Evolutionary conservation across 2,888 invertebrate genomes (phyloP).

Genomic region (Branchellion lobata): DNA sequence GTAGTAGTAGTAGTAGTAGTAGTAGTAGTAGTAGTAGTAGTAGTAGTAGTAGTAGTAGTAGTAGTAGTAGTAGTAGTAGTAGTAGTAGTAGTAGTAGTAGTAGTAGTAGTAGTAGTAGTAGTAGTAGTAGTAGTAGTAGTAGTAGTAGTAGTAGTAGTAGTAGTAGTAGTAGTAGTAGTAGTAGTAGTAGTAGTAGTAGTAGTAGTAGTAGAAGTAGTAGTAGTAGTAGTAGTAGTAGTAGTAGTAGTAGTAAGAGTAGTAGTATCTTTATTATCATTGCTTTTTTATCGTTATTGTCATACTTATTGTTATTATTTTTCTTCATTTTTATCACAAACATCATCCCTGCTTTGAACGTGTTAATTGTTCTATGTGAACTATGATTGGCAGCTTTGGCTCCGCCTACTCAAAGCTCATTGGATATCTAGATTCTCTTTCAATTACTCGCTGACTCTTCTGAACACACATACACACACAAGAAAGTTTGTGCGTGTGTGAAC

Average conservation of each 20-base stretch:
- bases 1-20: neutral
- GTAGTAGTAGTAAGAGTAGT: neutral
- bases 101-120: constrained; percentile 19
- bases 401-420: no score
- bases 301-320: no score
- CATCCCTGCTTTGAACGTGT: no score
- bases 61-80: constrained; percentile 17
- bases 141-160: constrained; percentile 27
- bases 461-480: no score
- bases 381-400: no score
- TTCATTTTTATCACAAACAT: no score
- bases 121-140: constrained; percentile 20
- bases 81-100: constrained; percentile 15
- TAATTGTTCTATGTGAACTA: no score
- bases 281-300: no score
- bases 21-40: constrained; percentile 8
- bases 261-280: no score
- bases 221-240: constrained; percentile 16
- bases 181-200: constrained; percentile 19
- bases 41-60: constrained; percentile 19
- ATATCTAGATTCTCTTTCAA: no score
- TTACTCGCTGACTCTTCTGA: no score
- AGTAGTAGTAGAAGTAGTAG: constrained; percentile 25
- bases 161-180: constrained; percentile 6
- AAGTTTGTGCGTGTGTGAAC: no score